Percentiles rank a stretch among this genome's conserved stretches.
These are phyloP conservation scores for Chrysolina oricalcia DNA, from an alignment of 2,888 invertebrate genomes.

Conservation along the genomic window DNA sequence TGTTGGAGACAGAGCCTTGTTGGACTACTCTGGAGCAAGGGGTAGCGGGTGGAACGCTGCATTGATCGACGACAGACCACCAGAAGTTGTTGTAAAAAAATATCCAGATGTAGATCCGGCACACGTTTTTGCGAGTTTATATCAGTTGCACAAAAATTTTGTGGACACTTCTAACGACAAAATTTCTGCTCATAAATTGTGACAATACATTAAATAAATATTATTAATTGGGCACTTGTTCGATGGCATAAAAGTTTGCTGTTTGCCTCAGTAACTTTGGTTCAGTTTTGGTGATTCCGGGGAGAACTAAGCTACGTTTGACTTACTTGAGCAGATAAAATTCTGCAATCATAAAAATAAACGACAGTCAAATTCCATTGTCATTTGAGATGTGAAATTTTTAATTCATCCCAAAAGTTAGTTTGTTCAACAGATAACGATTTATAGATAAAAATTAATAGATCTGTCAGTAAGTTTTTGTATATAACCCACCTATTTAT, in stretches of 20 bases:
- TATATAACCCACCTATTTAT: too few relatives aligned
- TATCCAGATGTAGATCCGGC: slow-evolving; percentile 70
- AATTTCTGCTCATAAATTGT: slow-evolving; percentile 50
- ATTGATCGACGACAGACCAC: slow-evolving; percentile 70
- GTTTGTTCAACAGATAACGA: too few relatives aligned
- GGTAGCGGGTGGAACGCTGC: slow-evolving; percentile 85
- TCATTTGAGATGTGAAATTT: too few relatives aligned
- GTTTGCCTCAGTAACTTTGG: background rate
- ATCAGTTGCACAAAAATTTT: slow-evolving; percentile 72
- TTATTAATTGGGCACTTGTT: background rate
- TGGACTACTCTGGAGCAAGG: slow-evolving; percentile 86
- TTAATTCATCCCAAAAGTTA: too few relatives aligned
- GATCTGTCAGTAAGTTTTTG: too few relatives aligned
- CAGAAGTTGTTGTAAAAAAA: slow-evolving; percentile 67
- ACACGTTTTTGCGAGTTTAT: slow-evolving; percentile 72
- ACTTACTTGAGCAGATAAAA: too few relatives aligned
- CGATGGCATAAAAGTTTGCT: background rate
- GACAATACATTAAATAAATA: background rate
- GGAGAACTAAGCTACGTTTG: too few relatives aligned
- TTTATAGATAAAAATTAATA: too few relatives aligned
- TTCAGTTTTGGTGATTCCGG: too few relatives aligned
- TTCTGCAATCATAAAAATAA: too few relatives aligned
- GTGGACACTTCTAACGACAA: slow-evolving; percentile 57
- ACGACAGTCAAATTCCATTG: too few relatives aligned
- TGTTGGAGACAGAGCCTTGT: slow-evolving; percentile 84